These are phyloP conservation scores for Danio albolineatus DNA, from an alignment of 2,797 vertebrate species.

Conservation along the genomic window DNA sequence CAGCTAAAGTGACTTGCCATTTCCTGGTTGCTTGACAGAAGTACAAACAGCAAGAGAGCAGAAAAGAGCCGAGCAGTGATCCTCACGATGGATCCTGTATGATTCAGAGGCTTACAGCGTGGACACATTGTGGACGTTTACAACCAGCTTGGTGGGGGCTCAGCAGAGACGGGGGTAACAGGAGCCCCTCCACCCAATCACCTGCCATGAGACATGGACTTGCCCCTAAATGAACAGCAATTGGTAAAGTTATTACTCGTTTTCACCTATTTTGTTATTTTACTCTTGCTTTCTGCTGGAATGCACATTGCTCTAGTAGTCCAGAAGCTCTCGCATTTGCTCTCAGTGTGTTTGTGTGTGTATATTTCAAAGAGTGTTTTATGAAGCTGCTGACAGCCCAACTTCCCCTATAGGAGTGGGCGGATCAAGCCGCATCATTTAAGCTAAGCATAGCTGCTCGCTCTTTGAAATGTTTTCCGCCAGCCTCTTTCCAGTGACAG, in stretches of 20 bases:
- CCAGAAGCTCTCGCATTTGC: constrained; percentile 1
- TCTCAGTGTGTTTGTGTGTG: neutral
- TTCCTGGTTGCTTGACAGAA: constrained; percentile 80
- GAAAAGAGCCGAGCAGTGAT: constrained; percentile 42
- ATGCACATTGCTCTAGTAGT: neutral
- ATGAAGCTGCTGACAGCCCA: constrained; percentile 24
- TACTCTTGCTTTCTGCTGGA: neutral
- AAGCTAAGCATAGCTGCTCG: constrained; percentile 3
- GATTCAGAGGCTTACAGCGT: constrained; percentile 36
- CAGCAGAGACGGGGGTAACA: constrained; percentile 72
- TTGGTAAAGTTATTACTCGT: constrained; percentile 74
- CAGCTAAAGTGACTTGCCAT: constrained; percentile 82
- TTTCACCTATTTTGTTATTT: neutral
- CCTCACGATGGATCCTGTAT: constrained; percentile 31
- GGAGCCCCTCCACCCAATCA: constrained; percentile 69
- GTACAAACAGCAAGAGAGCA: constrained; percentile 52
- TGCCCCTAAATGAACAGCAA: constrained; percentile 73
- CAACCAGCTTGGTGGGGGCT: constrained; percentile 36
- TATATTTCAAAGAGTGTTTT: constrained; percentile 24
- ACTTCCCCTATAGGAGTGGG: constrained; percentile 49
- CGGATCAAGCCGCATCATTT: constrained; percentile 23
- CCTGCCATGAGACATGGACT: constrained; percentile 84
- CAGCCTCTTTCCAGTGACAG: constrained; percentile 10
- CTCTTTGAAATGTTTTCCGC: constrained; percentile 33
- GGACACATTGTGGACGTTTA: constrained; percentile 38